Conservation (phyloP, 2,888 invertebrate species). For the Amorpha juglandis region DNA sequence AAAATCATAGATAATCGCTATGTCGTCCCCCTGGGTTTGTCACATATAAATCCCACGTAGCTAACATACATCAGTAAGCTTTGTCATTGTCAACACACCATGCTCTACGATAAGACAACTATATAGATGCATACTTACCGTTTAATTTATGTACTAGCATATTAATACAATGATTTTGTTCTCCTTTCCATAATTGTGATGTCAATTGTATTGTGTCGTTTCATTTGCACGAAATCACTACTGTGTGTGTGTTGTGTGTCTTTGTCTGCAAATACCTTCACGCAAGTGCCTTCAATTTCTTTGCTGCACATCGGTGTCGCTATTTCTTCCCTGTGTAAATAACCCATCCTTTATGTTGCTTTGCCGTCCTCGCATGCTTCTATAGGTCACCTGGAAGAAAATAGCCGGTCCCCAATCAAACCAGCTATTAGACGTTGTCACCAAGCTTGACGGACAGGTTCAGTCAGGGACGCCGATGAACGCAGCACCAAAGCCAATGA, state of each 20-base stretch:
- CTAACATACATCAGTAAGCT: too few relatives aligned
- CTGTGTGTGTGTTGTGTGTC: slow-evolving; percentile 65
- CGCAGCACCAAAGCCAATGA: slow-evolving; percentile 68
- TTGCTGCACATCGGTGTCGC: slow-evolving; percentile 62
- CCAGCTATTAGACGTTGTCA: slow-evolving; percentile 88
- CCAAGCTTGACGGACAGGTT: slow-evolving; percentile 86
- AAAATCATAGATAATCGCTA: too few relatives aligned
- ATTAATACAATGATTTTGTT: slow-evolving; percentile 10
- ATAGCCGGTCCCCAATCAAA: slow-evolving; percentile 85
- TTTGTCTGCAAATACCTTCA: slow-evolving; percentile 56
- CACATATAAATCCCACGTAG: too few relatives aligned
- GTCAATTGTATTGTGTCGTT: slow-evolving; percentile 76
- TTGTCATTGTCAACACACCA: too few relatives aligned
- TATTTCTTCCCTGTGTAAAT: slow-evolving; percentile 38
- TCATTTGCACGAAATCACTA: slow-evolving; percentile 48
- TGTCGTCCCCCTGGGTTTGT: too few relatives aligned
- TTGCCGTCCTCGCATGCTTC: slow-evolving; percentile 49
- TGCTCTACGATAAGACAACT: too few relatives aligned
- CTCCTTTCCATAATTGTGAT: slow-evolving; percentile 58
- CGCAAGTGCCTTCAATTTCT: slow-evolving; percentile 38
- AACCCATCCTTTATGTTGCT: slow-evolving; percentile 38
- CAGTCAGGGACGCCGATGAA: slow-evolving; percentile 70
- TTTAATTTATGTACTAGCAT: background rate
- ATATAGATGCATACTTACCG: too few relatives aligned
- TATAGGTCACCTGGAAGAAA: slow-evolving; percentile 87